Evolutionary conservation across 2,797 vertebrate species (phyloP).

Genomic region (Falco rusticolus): DNA sequence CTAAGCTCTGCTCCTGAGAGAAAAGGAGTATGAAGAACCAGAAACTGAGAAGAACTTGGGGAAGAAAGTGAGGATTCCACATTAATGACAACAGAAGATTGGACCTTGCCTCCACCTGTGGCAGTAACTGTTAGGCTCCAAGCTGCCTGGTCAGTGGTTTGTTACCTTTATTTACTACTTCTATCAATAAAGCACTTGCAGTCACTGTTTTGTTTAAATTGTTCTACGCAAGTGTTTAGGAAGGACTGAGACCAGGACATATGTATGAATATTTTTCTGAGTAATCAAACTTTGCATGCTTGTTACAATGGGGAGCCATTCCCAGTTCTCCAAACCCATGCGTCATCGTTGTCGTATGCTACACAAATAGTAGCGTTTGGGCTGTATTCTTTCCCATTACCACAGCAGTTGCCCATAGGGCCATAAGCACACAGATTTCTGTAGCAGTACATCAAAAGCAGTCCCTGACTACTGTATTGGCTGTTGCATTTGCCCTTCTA

Average conservation of each 20-base stretch:
- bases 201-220: not conserved
- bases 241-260: not conserved
- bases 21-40: not conserved
- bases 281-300: not conserved
- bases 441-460: not conserved
- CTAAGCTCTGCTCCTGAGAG: not conserved
- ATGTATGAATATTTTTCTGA: not conserved
- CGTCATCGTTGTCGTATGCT: not conserved
- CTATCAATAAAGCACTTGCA: not conserved
- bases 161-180: not conserved
- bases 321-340: not conserved
- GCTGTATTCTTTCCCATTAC: not conserved
- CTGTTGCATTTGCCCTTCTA: not conserved
- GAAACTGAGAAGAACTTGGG: not conserved
- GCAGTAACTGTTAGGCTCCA: not conserved
- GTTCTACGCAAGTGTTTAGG: not conserved
- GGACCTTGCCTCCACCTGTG: not conserved
- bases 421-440: not conserved
- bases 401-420: not conserved
- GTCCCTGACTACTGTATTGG: not conserved
- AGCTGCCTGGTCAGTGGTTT: not conserved
- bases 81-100: not conserved
- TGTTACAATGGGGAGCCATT: not conserved
- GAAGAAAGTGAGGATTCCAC: not conserved
- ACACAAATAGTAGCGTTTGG: accelerated